A percentile compares a stretch with the other conserved stretches of the same genome.
Conservation (phyloP, 2,113 vertebrate genomes). For the Dasyurus viverrinus region DNA sequence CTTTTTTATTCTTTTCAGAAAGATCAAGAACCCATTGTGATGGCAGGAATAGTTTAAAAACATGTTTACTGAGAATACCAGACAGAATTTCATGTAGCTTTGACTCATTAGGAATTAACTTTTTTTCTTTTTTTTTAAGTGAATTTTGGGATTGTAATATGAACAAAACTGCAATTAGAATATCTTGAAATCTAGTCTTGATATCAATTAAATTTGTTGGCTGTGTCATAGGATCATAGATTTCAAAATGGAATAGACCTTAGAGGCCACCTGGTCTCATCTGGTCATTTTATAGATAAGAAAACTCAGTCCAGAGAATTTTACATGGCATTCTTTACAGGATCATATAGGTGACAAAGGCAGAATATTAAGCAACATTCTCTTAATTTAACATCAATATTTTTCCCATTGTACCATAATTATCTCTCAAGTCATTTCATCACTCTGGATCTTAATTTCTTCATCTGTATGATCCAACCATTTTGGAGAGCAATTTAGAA, state of each 20-base stretch:
- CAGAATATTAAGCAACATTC: neutral
- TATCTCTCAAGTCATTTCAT: neutral
- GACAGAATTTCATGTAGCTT: neutral
- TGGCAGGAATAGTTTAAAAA: conserved; percentile 3
- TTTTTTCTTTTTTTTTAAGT: conserved; percentile 12
- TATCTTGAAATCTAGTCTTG: neutral
- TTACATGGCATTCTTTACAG: neutral
- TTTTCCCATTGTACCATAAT: neutral
- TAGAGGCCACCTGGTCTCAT: neutral
- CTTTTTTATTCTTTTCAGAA: neutral
- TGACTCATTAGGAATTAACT: conserved; percentile 17
- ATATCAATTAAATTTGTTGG: neutral
- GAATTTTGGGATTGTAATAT: neutral
- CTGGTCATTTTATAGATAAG: neutral
- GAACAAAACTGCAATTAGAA: neutral
- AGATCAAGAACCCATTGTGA: conserved; percentile 13
- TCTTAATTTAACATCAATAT: neutral
- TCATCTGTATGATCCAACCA: neutral
- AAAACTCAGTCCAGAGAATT: neutral
- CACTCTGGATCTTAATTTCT: neutral
- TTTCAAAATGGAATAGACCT: neutral
- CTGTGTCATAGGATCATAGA: neutral
- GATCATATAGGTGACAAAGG: neutral
- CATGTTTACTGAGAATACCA: neutral
- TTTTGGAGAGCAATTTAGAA: neutral